Evolutionary conservation across 1,140 invertebrate species (phyloP), one percentile per base, ranked within the genome.

Genomic region (Holotrichia oblita): DNA sequence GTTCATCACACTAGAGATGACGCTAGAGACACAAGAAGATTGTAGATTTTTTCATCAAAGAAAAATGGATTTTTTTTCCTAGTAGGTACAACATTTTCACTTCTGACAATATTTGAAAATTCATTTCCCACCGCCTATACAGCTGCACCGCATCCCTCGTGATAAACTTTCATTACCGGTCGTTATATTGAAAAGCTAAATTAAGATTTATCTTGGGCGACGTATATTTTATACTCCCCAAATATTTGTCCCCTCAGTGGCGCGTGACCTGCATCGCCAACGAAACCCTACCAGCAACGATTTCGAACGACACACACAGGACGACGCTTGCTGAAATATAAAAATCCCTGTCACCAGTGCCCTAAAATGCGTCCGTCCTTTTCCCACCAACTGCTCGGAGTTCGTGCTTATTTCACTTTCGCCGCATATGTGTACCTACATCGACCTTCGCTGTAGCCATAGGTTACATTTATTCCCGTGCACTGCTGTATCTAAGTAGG

Each of bases 101-200:
- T 34, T 34, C 27, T 4, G 4, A 2, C 27, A 34, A 34, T 34
- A 34, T 34, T 34, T 4, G 27, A 34, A 4, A 34, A 34, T 34
- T 34, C 27, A 34, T 34, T 34, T 34, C 27, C 27, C 27, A 34
- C 48, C 48, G 3, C 42, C 42, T 9, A 14, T 7, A 44, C 27
- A 44, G 8, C 42, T 7, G 42, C 9, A 10, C 14, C 42, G 42
- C 42, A 55, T 17, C 48, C 48, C 48, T 17, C 14, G 14, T 7
- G 61, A 69, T 69, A 69, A 17, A 69, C 61, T 69, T 69, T 69
- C 61, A 69, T 69, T 69, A 69, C 61, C 17, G 61, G 61, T 69
- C 61, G 61, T 69, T 69, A 69, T 69, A 69, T 69, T 69, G 61
- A 69, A 69, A 69, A 69, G 61, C 61, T 69, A 69, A 69, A 69